A percentile compares a stretch with the other conserved stretches of the same genome.
phyloP scores from a whole-genome alignment of 2,888 invertebrate species.

The Drosophila nr. perissopoda region DNA sequence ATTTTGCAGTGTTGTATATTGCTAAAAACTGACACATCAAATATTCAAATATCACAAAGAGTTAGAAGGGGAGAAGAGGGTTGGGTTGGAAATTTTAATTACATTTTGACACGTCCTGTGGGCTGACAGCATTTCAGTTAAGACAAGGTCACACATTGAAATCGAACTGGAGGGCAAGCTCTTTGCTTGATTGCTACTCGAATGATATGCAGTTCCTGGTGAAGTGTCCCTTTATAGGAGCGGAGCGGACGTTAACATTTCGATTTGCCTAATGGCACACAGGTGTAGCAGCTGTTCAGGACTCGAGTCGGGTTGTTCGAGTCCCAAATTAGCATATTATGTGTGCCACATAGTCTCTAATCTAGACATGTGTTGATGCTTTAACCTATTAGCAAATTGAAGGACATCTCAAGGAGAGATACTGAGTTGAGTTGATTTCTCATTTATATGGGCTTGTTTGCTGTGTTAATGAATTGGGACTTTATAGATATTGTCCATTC shows the following conservation, averaged over 20 bases:
- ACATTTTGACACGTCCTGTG: slow-evolving; percentile 52
- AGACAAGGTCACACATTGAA: slow-evolving; percentile 23
- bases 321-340: slow-evolving; percentile 45
- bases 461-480: not conserved
- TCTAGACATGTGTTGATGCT: slow-evolving; percentile 11
- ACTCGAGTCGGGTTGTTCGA: not conserved
- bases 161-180: slow-evolving; percentile 47
- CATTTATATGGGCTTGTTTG: not conserved
- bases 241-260: slow-evolving; percentile 35
- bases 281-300: slow-evolving; percentile 30
- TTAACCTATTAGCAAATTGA: slow-evolving; percentile 25
- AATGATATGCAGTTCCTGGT: slow-evolving; percentile 5
- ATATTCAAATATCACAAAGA: slow-evolving; percentile 50
- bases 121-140: slow-evolving; percentile 43
- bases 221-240: not conserved
- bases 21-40: slow-evolving; percentile 41
- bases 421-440: slow-evolving; percentile 1
- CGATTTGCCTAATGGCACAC: slow-evolving; percentile 48
- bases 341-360: slow-evolving; percentile 15
- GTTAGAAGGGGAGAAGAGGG: not conserved
- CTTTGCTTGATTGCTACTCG: slow-evolving; percentile 67
- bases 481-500: not conserved
- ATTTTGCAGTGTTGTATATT: slow-evolving; percentile 35
- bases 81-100: slow-evolving; percentile 52
- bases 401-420: slow-evolving; percentile 21